Evolutionary conservation across 2,113 vertebrate genomes (phyloP).

Genomic region (Lagopus leucura): DNA sequence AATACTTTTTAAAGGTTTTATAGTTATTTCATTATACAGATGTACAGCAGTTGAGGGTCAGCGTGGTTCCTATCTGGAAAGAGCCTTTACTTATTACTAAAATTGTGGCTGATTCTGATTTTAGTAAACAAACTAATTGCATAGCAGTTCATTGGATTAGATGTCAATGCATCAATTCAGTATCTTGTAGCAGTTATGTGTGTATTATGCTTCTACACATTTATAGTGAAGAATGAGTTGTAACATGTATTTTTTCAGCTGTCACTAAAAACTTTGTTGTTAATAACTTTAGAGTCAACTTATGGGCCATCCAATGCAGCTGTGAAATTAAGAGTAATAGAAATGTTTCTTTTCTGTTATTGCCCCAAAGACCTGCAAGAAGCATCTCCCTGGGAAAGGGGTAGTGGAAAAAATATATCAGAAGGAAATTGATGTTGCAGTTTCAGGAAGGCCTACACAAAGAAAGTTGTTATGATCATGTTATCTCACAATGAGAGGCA

Average conservation of each 20-base stretch:
- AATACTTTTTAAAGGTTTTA: not conserved
- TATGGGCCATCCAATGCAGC: not conserved
- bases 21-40: not conserved
- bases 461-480: not conserved
- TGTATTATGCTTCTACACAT: not conserved
- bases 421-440: not conserved
- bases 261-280: not conserved
- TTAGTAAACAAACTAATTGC: not conserved
- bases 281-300: not conserved
- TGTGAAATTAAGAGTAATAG: not conserved
- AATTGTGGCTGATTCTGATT: not conserved
- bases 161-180: not conserved
- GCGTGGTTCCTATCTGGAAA: not conserved
- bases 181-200: not conserved
- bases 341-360: not conserved
- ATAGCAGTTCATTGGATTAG: not conserved
- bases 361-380: not conserved
- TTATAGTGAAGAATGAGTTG: not conserved
- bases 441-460: not conserved
- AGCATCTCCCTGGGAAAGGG: not conserved
- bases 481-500: not conserved
- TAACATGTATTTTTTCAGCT: not conserved
- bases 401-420: not conserved
- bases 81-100: not conserved
- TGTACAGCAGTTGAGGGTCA: not conserved